Conservation (phyloP, 2,113 vertebrate genomes). For the Pterocles burchelli region DNA sequence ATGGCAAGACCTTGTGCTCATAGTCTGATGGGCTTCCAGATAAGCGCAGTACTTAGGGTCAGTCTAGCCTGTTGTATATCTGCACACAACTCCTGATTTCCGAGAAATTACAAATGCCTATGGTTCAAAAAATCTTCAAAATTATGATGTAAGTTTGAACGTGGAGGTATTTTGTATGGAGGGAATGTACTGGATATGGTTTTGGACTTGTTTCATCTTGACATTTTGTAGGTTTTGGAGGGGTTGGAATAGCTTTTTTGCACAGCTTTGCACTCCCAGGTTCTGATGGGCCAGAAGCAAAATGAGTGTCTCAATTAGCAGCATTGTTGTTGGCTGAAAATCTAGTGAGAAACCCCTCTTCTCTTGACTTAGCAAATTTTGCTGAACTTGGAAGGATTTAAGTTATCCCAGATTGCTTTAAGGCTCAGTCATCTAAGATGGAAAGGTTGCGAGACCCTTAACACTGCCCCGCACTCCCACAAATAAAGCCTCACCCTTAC, state of each 20-base stretch:
- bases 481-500: not conserved
- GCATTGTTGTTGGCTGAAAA: not conserved
- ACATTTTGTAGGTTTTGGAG: not conserved
- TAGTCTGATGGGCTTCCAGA: not conserved
- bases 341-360: not conserved
- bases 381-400: not conserved
- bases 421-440: not conserved
- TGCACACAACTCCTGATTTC: not conserved
- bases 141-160: not conserved
- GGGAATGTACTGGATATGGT: not conserved
- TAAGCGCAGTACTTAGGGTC: not conserved
- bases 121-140: not conserved
- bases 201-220: not conserved
- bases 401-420: not conserved
- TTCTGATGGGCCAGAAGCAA: not conserved
- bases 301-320: not conserved
- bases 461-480: rapidly evolving
- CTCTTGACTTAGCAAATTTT: not conserved
- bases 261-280: not conserved
- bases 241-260: not conserved
- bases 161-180: not conserved
- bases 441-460: not conserved
- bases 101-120: not conserved
- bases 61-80: not conserved
- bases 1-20: not conserved